Evolutionary conservation across 2,797 vertebrate genomes (phyloP).

Genomic region (Acanthopagrus latus): DNA sequence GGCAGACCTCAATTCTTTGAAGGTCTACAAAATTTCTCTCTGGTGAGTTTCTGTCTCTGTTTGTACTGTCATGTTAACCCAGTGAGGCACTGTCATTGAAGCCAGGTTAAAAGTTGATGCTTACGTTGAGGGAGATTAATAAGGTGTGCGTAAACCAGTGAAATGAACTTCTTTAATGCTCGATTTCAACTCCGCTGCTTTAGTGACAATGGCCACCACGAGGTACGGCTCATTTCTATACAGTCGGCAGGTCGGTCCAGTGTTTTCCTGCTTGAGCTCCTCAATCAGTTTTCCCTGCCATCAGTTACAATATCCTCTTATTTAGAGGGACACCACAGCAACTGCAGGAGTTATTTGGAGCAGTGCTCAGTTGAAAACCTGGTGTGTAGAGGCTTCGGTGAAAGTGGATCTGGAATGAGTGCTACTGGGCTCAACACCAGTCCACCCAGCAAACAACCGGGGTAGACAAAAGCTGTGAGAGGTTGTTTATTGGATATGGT

Average conservation of each 20-base stretch:
- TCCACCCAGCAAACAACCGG: slow-evolving; percentile 6
- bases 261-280: slow-evolving; percentile 79
- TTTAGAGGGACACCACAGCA: slow-evolving; percentile 86
- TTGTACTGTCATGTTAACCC: background rate
- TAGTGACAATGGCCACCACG: slow-evolving; percentile 12
- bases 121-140: background rate
- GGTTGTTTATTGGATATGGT: slow-evolving; percentile 2
- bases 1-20: slow-evolving; percentile 7
- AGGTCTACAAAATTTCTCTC: background rate
- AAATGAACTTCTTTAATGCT: slow-evolving; percentile 7
- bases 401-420: slow-evolving; percentile 38
- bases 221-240: slow-evolving; percentile 49
- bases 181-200: slow-evolving; percentile 7
- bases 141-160: slow-evolving; percentile 13
- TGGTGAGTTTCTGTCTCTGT: slow-evolving; percentile 1
- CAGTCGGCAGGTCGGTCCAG: slow-evolving; percentile 59
- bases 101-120: slow-evolving; percentile 11
- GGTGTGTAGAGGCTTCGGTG: slow-evolving; percentile 73
- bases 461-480: slow-evolving; percentile 1
- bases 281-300: slow-evolving; percentile 83
- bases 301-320: slow-evolving; percentile 82
- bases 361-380: slow-evolving; percentile 74
- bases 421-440: slow-evolving; percentile 20
- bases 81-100: background rate
- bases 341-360: slow-evolving; percentile 85